A percentile compares a stretch with the other conserved stretches of the same genome.
Evolutionary conservation across 2,888 invertebrate genomes (phyloP).

Genomic region (Xestia sexstrigata): DNA sequence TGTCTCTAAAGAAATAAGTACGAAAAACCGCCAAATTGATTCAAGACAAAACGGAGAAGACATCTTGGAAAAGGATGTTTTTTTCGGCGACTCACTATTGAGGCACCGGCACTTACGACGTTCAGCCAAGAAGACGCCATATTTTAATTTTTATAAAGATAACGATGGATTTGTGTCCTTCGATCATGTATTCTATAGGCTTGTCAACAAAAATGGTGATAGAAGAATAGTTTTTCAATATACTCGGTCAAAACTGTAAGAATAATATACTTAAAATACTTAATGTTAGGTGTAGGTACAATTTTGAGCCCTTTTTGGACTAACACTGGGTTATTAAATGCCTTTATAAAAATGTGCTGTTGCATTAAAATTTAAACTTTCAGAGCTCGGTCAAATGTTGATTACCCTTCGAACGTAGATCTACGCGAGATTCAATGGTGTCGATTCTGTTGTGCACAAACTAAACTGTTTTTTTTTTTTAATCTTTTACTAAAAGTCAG

Average conservation of each 20-base stretch:
- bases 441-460: too few relatives aligned
- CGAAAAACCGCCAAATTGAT: conserved; percentile 10
- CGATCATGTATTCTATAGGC: conserved; percentile 62
- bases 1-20: conserved; percentile 46
- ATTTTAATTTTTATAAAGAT: conserved; percentile 43
- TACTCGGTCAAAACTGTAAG: conserved; percentile 57
- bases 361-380: neutral
- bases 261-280: neutral
- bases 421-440: too few relatives aligned
- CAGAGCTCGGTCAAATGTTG: neutral
- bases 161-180: conserved; percentile 57
- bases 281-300: neutral
- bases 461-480: too few relatives aligned
- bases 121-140: conserved; percentile 27
- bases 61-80: conserved; percentile 45
- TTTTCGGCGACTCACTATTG: conserved; percentile 47
- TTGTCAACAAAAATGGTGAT: conserved; percentile 57
- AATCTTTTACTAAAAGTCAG: too few relatives aligned
- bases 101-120: conserved; percentile 32
- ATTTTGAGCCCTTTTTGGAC: neutral
- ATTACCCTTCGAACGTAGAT: neutral
- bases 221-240: conserved; percentile 41
- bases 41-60: conserved; percentile 17
- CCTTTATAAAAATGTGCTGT: neutral
- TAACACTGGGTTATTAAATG: neutral